phyloP scores from a whole-genome alignment of 1,140 invertebrate genomes.

The Drosophila persimilis region DNA sequence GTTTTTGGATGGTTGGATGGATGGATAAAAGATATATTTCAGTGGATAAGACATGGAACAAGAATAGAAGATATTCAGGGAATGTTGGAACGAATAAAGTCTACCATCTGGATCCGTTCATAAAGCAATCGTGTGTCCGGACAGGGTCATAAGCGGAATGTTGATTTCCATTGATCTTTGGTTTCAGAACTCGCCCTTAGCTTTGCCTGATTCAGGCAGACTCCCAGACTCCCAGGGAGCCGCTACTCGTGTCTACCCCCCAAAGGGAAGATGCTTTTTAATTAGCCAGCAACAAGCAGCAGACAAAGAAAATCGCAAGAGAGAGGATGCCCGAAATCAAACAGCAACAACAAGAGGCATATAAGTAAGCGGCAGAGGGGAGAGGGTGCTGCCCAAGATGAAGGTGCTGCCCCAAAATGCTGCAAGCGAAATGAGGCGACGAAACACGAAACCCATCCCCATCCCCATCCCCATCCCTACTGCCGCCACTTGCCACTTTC shows the following conservation, averaged over 20 bases:
- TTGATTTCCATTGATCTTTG: conserved; percentile 18
- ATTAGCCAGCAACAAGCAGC: conserved; percentile 63
- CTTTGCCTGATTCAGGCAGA: neutral
- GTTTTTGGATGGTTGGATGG: too few species aligned
- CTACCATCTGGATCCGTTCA: too few species aligned
- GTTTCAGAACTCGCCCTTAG: too few species aligned
- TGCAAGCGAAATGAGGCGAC: conserved; percentile 63
- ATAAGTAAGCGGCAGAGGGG: conserved; percentile 28
- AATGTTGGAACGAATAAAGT: too few species aligned
- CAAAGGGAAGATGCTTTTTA: conserved; percentile 62
- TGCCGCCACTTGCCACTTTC: too few species aligned
- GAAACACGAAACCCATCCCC: conserved; percentile 38
- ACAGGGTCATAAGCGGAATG: neutral
- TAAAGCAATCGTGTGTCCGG: too few species aligned
- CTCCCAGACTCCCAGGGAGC: neutral
- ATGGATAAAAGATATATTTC: too few species aligned
- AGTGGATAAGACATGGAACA: too few species aligned
- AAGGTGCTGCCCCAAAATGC: conserved; percentile 54
- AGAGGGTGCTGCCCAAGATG: conserved; percentile 18
- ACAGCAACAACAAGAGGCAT: conserved; percentile 31
- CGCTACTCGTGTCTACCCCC: neutral
- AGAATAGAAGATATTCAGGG: too few species aligned
- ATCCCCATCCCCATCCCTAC: too few species aligned
- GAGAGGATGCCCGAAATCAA: conserved; percentile 45
- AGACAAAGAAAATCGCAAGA: conserved; percentile 51